Base-by-base conservation (phyloP, 2,888 invertebrate genomes). In the Ellobium chinense region DNA sequence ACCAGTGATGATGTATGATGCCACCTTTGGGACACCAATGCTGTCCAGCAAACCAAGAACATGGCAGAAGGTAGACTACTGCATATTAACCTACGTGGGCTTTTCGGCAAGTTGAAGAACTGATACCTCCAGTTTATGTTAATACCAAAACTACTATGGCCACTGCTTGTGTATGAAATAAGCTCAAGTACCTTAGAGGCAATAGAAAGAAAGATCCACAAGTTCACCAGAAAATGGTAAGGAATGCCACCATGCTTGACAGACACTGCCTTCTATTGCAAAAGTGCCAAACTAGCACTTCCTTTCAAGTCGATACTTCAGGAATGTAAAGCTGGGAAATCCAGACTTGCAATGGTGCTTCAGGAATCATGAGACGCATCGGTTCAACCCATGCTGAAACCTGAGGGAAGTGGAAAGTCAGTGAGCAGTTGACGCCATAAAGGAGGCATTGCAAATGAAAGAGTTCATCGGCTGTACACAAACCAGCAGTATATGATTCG, bases 51-150 rank as follows among this genome's bases (percentile, higher is more conserved):
- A 36, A 74, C 36, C n/a, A 36, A 60, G 29, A 4, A 65, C 12
- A 27, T 34, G 14, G 36, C 56, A 4, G 66, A 31, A 31, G 27
- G 54, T n/a, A 36, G 65, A 31, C 36, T 34, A 34, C 36, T 24
- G 4, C 29, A 24, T 9, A 58, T 58, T 14, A 36, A 68, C 14
- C 9, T 36, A 56, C 14, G 27, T 36, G 56, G 60, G 9, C 58
- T 68, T 18, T 46, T 39, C 7, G 66, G 56, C 39, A 62, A 75
- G 36, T 66, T 65, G 24, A 75, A 65, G n/a, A n/a, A 46, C 21
- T 54, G 65, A 46, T 66, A 54, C 54, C 75, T 68, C 24, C 76
- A 76, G 56, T 56, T 66, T 36, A 66, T 68, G 66, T 29, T 76
- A 27, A 54, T 76, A 31, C 65, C 34, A 21, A 75, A 75, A 14